These are phyloP conservation scores for Deroplatys truncata DNA, from an alignment of 2,888 invertebrate genomes.

Conservation along the genomic window DNA sequence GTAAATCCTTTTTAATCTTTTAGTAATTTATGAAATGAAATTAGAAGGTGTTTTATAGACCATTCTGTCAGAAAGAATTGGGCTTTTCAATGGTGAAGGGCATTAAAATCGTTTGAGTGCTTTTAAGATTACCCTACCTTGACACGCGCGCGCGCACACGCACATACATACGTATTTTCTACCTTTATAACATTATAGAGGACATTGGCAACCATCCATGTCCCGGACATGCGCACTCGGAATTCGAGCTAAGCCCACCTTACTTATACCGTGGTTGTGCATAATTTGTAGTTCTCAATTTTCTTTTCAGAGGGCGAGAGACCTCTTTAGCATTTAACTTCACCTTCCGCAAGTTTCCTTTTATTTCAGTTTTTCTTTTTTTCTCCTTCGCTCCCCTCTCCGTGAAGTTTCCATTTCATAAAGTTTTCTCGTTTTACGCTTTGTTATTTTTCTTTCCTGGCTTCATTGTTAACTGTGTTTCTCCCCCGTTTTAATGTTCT, in stretches of 20 bases:
- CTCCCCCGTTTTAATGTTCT: not conserved
- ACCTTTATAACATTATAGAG: no score
- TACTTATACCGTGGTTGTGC: not conserved
- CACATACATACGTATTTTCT: no score
- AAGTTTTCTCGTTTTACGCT: not conserved
- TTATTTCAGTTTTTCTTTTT: not conserved
- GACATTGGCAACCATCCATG: no score
- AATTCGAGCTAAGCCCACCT: not conserved
- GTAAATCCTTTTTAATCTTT: no score
- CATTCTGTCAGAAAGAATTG: no score
- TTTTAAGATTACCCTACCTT: no score
- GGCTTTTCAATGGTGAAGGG: no score
- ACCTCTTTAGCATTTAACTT: not conserved
- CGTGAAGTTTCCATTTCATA: not conserved
- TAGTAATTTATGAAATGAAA: no score
- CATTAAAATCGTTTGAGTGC: no score
- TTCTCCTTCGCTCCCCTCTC: not conserved
- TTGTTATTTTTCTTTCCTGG: not conserved
- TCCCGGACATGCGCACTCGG: no score
- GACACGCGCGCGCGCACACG: no score
- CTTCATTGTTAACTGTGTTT: not conserved
- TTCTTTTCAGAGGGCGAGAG: not conserved
- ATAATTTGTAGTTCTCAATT: not conserved
- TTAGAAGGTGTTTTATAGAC: no score
- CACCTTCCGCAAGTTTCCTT: not conserved